Evolutionary conservation across 2,113 vertebrate genomes (phyloP), one percentile per base, ranked within the genome.

Genomic region (Labrus mixtus): DNA sequence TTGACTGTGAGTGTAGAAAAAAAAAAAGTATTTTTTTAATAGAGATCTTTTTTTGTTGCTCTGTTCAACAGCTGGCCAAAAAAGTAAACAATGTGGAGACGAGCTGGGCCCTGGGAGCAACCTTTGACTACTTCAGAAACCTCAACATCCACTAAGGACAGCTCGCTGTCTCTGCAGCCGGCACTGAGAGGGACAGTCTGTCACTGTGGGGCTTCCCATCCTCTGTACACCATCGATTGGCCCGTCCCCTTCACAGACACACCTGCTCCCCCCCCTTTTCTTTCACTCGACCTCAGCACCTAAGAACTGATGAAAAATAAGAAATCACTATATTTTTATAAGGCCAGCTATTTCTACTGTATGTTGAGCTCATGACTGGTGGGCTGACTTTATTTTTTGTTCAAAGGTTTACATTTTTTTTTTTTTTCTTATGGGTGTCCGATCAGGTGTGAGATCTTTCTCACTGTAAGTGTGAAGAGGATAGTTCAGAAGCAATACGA

Each of bases 61-160:
- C 66, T 72, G 37, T 83, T 76, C 73, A 68, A 90, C 88, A 99
- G 98, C 93, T 99, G 25, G 91, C 96, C 83, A 99, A 99, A 93
- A 99, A 99, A 90, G 96, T 99, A 81, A 97, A 98, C 91, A 96
- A 99, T 20, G 95, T 97, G 83, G 98, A 99, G 93, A 98, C 96
- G 0, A 97, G 97, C 89, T 99, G 98, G 98, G 97, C 97, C 75
- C 90, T 99, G 85, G 98, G 98, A 19, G 98, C 97, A 48, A 97
- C 96, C 22, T 99, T 99, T 79, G 96, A 98, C 84, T 93, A 97
- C 65, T 92, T 99, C 90, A 96, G 97, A 88, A 95, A 97, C 89
- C 88, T 99, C 90, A 96, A 94, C 86, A 94, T 95, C 83, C 92
- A 94, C 83, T 95, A 91, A 92, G 69, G 79, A 60, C 85, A 68